These are phyloP conservation scores for Drosophila borborema DNA, from an alignment of 2,888 invertebrate species.

Conservation along the genomic window DNA sequence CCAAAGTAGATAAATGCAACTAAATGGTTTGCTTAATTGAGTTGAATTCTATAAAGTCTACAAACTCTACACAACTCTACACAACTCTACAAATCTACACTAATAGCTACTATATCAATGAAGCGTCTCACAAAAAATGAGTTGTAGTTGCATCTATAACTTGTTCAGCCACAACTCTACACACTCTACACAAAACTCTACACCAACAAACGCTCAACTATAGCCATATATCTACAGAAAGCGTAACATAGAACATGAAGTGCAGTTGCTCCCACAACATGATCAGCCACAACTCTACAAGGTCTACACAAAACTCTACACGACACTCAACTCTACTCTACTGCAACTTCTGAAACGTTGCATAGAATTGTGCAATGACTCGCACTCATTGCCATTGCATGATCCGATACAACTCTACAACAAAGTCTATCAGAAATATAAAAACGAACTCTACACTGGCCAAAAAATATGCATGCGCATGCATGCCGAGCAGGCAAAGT, in stretches of 20 bases:
- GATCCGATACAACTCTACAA: slow-evolving; percentile 20
- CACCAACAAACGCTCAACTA: no score
- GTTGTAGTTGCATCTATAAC: no score
- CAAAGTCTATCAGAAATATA: neutral
- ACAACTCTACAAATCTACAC: neutral
- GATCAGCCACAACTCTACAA: slow-evolving; percentile 17
- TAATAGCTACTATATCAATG: no score
- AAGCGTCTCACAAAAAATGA: no score
- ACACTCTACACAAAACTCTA: neutral
- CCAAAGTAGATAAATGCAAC: neutral
- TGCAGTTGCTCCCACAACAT: neutral
- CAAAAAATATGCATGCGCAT: neutral
- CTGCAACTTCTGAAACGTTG: no score
- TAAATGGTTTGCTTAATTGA: neutral
- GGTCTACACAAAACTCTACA: slow-evolving; percentile 7
- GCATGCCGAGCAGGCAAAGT: neutral
- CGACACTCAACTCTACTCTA: no score
- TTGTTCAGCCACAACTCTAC: neutral
- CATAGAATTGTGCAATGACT: no score
- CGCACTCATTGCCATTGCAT: neutral
- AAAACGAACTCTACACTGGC: slow-evolving; percentile 28
- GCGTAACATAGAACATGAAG: neutral
- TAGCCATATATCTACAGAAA: no score
- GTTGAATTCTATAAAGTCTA: neutral
- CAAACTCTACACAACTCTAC: no score